Conservation (phyloP, 2,797 vertebrate species). For the Distichodus sexfasciatus region DNA sequence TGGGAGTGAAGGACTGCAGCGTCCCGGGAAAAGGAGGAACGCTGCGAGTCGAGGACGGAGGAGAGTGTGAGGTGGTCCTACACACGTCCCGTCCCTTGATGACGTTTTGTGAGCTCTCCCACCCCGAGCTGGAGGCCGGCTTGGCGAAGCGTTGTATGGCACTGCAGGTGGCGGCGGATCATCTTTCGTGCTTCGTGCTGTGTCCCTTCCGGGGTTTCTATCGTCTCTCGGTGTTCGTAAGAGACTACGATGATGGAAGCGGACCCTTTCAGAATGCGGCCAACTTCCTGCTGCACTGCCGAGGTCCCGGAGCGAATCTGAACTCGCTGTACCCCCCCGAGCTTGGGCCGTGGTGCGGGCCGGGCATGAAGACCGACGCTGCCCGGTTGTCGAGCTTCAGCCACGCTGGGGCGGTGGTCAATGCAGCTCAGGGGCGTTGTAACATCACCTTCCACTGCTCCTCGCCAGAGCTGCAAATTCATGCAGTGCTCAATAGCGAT, state of each 20-base stretch:
- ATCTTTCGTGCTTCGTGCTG: constrained; percentile 70
- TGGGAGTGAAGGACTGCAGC: constrained; percentile 68
- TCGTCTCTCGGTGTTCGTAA: constrained; percentile 74
- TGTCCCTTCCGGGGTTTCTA: constrained; percentile 75
- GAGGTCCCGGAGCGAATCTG: constrained; percentile 49
- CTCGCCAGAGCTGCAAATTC: constrained; percentile 54
- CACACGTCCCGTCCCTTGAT: constrained; percentile 70
- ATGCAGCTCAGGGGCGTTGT: constrained; percentile 74
- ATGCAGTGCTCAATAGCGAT: constrained; percentile 60
- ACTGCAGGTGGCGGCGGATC: constrained; percentile 71
- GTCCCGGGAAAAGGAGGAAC: constrained; percentile 60
- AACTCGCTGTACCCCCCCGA: constrained; percentile 72
- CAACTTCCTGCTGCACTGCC: constrained; percentile 76
- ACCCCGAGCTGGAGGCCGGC: constrained; percentile 59
- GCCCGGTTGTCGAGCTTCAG: constrained; percentile 73
- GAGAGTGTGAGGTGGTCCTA: constrained; percentile 62
- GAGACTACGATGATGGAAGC: constrained; percentile 65
- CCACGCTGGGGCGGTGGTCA: constrained; percentile 68
- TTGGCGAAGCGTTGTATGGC: constrained; percentile 74
- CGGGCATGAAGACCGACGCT: constrained; percentile 67
- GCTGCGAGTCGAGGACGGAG: constrained; percentile 51
- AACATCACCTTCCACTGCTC: constrained; percentile 78
- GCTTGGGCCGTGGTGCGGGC: constrained; percentile 71
- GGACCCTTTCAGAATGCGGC: constrained; percentile 69
- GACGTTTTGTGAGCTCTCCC: constrained; percentile 69